Evolutionary conservation across 2,888 invertebrate genomes (phyloP).

Genomic region (Drosophila seclusa): DNA sequence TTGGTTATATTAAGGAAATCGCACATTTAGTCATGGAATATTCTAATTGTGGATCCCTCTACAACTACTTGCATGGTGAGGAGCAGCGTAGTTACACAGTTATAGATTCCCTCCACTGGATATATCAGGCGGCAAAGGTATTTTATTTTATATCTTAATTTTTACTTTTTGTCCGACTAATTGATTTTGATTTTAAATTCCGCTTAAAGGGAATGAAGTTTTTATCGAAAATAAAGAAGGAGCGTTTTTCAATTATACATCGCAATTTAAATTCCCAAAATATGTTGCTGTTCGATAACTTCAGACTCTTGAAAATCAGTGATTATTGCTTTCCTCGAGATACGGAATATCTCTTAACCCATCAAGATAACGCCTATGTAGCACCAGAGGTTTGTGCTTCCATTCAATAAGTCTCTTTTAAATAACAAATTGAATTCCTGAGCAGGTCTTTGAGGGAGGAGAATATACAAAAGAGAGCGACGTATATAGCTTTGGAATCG

Average conservation of each 20-base stretch:
- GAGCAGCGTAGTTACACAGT: background rate
- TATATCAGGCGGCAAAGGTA: constrained; percentile 11
- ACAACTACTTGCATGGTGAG: constrained; percentile 10
- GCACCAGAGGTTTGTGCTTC: too few species aligned
- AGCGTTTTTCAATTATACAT: too few species aligned
- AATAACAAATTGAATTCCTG: background rate
- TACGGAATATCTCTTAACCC: too few species aligned
- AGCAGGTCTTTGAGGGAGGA: background rate
- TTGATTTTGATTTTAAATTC: too few species aligned
- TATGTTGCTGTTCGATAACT: too few species aligned
- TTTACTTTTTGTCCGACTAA: background rate
- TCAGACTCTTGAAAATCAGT: too few species aligned
- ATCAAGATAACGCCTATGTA: too few species aligned
- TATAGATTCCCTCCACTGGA: background rate
- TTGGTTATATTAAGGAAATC: background rate
- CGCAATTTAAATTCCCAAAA: too few species aligned
- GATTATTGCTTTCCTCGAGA: too few species aligned
- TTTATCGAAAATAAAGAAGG: too few species aligned
- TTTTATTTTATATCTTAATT: background rate
- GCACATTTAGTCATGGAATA: constrained; percentile 1
- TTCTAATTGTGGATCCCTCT: constrained; percentile 12
- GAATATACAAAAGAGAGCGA: background rate
- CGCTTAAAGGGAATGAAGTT: too few species aligned
- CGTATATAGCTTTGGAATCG: constrained; percentile 10
- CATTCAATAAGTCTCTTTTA: too few species aligned